Conservation (phyloP, 2,113 vertebrate species). For the Otis tarda region DNA sequence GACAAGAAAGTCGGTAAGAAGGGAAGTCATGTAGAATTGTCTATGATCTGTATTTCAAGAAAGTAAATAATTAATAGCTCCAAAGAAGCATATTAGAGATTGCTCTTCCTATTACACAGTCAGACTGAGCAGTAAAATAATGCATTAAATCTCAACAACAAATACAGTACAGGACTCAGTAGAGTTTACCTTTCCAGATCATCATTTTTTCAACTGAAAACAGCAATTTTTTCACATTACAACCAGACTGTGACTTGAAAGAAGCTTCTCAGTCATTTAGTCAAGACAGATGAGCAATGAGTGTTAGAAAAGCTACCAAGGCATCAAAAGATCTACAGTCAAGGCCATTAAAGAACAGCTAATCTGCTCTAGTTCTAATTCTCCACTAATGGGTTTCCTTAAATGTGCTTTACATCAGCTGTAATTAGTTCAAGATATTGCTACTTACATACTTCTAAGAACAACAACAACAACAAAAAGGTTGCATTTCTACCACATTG, state of each 20-base stretch:
- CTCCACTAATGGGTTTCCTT: slow-evolving; percentile 66
- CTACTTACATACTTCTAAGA: slow-evolving; percentile 39
- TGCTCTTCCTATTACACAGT: slow-evolving; percentile 37
- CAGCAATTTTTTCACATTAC: slow-evolving; percentile 15
- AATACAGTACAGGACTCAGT: slow-evolving; percentile 2
- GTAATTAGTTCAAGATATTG: slow-evolving; percentile 66
- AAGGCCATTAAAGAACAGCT: slow-evolving; percentile 63
- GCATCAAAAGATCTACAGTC: slow-evolving; percentile 56
- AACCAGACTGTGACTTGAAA: slow-evolving; percentile 17
- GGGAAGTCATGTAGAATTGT: slow-evolving; percentile 46
- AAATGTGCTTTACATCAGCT: slow-evolving; percentile 57
- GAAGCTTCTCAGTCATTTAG: slow-evolving; percentile 43
- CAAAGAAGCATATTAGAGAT: slow-evolving; percentile 47
- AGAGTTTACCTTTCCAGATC: slow-evolving; percentile 45
- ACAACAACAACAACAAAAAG: not conserved
- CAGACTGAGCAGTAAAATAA: slow-evolving; percentile 21
- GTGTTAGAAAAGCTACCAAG: slow-evolving; percentile 61
- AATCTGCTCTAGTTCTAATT: slow-evolving; percentile 68
- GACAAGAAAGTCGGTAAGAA: slow-evolving; percentile 38
- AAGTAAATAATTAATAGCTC: slow-evolving; percentile 66
- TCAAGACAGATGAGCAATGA: slow-evolving; percentile 59
- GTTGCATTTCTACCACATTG: slow-evolving; percentile 18
- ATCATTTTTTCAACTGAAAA: slow-evolving; percentile 34
- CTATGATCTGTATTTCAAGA: slow-evolving; percentile 51
- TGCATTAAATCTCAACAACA: slow-evolving; percentile 44